Conservation (phyloP, 2,888 invertebrate species). For the Caenorhabditis imperialis region DNA sequence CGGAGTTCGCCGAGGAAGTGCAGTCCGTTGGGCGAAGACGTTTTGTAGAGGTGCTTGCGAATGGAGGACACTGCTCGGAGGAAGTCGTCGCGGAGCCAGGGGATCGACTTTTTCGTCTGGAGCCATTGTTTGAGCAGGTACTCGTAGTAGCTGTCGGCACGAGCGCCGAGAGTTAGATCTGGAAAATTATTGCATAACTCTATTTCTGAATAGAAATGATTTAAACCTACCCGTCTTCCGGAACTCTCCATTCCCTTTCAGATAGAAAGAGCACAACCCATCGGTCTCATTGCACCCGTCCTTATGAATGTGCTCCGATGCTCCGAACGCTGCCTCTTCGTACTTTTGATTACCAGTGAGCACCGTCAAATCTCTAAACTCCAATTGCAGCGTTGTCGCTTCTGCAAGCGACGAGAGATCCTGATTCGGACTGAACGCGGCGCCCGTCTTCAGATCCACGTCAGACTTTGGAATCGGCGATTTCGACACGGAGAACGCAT, state of each 20-base stretch:
- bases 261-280: slow-evolving; percentile 96
- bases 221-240: slow-evolving; percentile 78
- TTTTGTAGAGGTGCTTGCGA: slow-evolving; percentile 63
- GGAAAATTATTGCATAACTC: slow-evolving; percentile 81
- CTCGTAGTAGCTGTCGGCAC: slow-evolving; percentile 98
- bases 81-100: slow-evolving; percentile 78
- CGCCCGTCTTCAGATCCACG: slow-evolving; percentile 84
- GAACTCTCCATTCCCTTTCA: slow-evolving; percentile 92
- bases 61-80: slow-evolving; percentile 68
- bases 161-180: slow-evolving; percentile 94
- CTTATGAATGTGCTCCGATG: slow-evolving; percentile 89
- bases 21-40: slow-evolving; percentile 86
- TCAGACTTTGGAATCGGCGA: slow-evolving; percentile 88
- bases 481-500: slow-evolving; percentile 63
- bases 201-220: slow-evolving; percentile 81
- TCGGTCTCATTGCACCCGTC: slow-evolving; percentile 86
- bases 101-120: slow-evolving; percentile 87
- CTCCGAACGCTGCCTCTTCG: slow-evolving; percentile 88
- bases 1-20: slow-evolving; percentile 92
- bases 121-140: slow-evolving; percentile 98
- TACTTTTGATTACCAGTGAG: slow-evolving; percentile 87
- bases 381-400: slow-evolving; percentile 94
- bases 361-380: slow-evolving; percentile 92
- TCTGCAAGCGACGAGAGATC: slow-evolving; percentile 96
- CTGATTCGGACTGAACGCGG: slow-evolving; percentile 83